These are phyloP conservation scores for Parnassius orleans DNA, from an alignment of 2,888 invertebrate species.

Conservation along the genomic window DNA sequence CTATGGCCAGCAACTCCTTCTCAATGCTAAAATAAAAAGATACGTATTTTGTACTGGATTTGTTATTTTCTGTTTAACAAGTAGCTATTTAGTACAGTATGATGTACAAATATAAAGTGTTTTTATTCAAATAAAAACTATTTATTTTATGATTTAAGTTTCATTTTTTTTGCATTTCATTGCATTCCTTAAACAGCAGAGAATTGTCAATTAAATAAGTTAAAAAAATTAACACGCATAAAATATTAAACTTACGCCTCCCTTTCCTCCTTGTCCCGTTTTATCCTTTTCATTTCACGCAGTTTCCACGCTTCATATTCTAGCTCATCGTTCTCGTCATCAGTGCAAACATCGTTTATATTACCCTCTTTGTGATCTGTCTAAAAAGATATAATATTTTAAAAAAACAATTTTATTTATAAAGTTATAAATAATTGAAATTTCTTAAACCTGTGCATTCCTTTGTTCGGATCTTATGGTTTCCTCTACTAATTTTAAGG, in stretches of 20 bases:
- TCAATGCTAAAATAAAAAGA: constrained; percentile 83
- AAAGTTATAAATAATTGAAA: not conserved
- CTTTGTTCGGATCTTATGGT: constrained; percentile 91
- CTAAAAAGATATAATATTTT: constrained; percentile 38
- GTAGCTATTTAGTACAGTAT: too few relatives aligned
- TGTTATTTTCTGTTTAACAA: too few relatives aligned
- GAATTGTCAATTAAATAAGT: too few relatives aligned
- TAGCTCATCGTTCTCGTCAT: constrained; percentile 97
- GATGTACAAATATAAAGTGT: too few relatives aligned
- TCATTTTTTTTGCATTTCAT: too few relatives aligned
- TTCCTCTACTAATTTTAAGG: constrained; percentile 94
- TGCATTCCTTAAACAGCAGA: too few relatives aligned
- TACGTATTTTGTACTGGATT: not conserved
- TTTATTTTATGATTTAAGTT: not conserved
- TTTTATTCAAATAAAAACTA: not conserved
- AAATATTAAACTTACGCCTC: constrained; percentile 86
- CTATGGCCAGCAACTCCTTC: constrained; percentile 93
- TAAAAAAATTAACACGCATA: too few relatives aligned
- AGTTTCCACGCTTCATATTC: constrained; percentile 99
- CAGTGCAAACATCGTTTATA: constrained; percentile 93
- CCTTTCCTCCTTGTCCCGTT: constrained; percentile 96
- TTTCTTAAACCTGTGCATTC: constrained; percentile 65
- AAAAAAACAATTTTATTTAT: not conserved
- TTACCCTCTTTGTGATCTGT: constrained; percentile 87
- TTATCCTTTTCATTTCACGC: constrained; percentile 96